A percentile compares a stretch with the other conserved stretches of the same genome.
phyloP scores from a whole-genome alignment of 1,140 invertebrate genomes.

The Cydia pomonella region DNA sequence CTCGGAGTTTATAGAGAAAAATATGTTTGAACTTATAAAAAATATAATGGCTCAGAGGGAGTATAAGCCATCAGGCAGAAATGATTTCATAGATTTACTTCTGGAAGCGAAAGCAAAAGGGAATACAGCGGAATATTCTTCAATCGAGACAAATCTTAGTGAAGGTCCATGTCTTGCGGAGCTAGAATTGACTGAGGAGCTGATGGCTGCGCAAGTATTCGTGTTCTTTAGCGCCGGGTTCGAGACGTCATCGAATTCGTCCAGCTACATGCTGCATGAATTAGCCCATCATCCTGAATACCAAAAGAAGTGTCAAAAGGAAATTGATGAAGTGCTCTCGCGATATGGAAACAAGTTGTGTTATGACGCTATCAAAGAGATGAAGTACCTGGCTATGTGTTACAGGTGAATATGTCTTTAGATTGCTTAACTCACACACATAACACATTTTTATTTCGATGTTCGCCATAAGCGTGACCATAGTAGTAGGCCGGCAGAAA shows the following conservation, averaged over 20 bases:
- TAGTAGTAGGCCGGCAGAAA: too few relatives aligned
- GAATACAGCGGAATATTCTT: slow-evolving; percentile 47
- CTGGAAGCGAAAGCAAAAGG: slow-evolving; percentile 67
- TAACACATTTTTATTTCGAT: too few relatives aligned
- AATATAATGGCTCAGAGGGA: slow-evolving; percentile 39
- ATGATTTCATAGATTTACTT: slow-evolving; percentile 79
- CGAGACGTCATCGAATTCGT: background rate
- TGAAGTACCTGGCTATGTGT: slow-evolving; percentile 9
- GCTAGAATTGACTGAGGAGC: slow-evolving; percentile 31
- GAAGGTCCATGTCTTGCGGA: slow-evolving; percentile 11
- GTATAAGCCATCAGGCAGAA: slow-evolving; percentile 45
- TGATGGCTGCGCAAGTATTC: slow-evolving; percentile 69
- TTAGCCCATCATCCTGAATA: slow-evolving; percentile 54
- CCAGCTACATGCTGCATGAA: slow-evolving; percentile 80
- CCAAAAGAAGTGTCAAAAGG: slow-evolving; percentile 7
- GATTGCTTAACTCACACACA: too few relatives aligned
- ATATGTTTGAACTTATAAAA: slow-evolving; percentile 19
- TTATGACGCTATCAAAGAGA: background rate
- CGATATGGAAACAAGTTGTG: slow-evolving; percentile 4
- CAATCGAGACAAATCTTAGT: slow-evolving; percentile 64
- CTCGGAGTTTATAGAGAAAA: background rate
- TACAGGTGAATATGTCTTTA: background rate
- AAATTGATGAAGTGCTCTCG: slow-evolving; percentile 6
- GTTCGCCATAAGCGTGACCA: too few relatives aligned
- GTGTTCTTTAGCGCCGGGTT: slow-evolving; percentile 74